Evolutionary conservation across 2,888 invertebrate species (phyloP), one percentile per base, ranked within the genome.

Genomic region (Eupithecia vulgata): DNA sequence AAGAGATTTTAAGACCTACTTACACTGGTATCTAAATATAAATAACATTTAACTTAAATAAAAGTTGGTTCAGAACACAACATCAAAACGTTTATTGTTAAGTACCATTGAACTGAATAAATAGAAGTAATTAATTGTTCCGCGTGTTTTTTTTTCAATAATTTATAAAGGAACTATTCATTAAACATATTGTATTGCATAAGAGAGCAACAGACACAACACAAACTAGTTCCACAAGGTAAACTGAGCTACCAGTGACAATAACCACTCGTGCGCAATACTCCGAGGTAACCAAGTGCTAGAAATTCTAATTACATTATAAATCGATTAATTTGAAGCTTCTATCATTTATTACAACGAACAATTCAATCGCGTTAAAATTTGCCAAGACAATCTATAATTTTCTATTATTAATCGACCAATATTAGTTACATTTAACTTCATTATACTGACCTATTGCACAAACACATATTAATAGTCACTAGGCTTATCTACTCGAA

Each of bases 311-410:
- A 91, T 87, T 90, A 91, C 84, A 84, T 88, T 75, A 90, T 85
- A 88, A 90, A 87, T 91, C 83, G 89, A 90, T 91, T 89, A 92
- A 90, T 85, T 90, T 87, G 87, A 93, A 93, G 93, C 93, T 86
- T 90, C 91, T 92, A 92, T 90, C 87, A 85, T 88, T 75, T 85
- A 88, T 87, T 86, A 89, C 86, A 87, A 87, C 87, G 87, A 88
- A 88, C 89, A 84, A 85, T 88, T 85, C 86, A 85, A 90, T 86
- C 83, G 87, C 87, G 84, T 88, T 83, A 83, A 87, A 87, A 85
- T 84, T n/a, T 82, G 84, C 88, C 87, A 86, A 89, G 84, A 89
- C 82, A 81, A 81, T 83, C 86, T 86, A 84, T 89, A 88, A 85
- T 83, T 84, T 62, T 40, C 65, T 83, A 85, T 84, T 79, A 76